Evolutionary conservation across 1,140 invertebrate species (phyloP), one percentile per base, ranked within the genome.

Genomic region (Phocides pigmalion): DNA sequence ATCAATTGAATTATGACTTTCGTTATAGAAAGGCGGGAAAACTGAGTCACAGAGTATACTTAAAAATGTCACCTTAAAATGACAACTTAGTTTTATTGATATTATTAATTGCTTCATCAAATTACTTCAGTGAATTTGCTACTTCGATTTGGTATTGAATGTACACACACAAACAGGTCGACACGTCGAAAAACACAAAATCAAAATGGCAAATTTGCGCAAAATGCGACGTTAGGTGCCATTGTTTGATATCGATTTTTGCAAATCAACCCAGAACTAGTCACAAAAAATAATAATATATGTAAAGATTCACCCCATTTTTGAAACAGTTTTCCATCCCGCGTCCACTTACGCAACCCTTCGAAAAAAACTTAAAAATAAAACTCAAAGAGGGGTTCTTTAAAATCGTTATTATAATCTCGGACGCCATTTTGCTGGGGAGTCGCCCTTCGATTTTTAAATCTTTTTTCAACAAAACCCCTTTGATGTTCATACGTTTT

Each of bases 361-460:
- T 82, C 75, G 79, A 68, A 76, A 87, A 89, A 90, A 83, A 73
- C 70, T 66, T 68, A 76, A 84, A 77, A 76, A 76, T 74, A 76
- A 81, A 84, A 84, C 65, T 47, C n/a, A n/a, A 68, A 14, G 62
- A 70, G 79, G 84, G 85, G 87, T 84, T 76, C 77, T 80, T 88
- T 86, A 89, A 89, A 89, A 90, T 89, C 84, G 88, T 90, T 90
- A 90, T 90, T 90, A 90, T 90, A 90, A 90, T 88, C 88, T 89
- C 79, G 87, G 84, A 78, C 81, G 84, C 83, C 85, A 87, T 90
- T n/a, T 84, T 87, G 77, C 75, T 75, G 84, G 86, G 86, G 86
- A 85, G 80, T 82, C 88, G 86, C 88, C 88, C 86, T 90, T 81
- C 82, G 84, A 82, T 81, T 88, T 89, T 86, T 85, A 50, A 86